Evolutionary conservation across 2,797 vertebrate genomes (phyloP).

Genomic region (Oryzias dopingdopingensis): DNA sequence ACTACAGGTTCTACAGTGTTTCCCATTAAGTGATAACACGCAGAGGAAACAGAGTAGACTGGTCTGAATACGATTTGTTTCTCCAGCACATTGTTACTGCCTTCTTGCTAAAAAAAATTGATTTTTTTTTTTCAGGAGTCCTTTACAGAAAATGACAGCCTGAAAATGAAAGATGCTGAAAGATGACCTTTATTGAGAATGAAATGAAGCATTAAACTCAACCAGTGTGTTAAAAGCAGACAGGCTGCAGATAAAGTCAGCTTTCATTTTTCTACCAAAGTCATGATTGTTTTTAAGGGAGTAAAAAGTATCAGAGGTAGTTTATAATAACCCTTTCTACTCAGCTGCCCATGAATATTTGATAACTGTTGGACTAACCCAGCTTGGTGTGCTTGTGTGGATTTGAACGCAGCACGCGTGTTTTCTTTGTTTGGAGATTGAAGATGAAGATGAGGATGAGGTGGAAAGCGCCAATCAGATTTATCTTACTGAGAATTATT

Average conservation of each 20-base stretch:
- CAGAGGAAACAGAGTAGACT: neutral
- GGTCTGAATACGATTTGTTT: neutral
- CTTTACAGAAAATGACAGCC: constrained; percentile 17
- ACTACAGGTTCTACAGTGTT: no score
- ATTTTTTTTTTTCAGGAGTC: constrained; percentile 10
- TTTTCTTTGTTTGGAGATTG: constrained; percentile 53
- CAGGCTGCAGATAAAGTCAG: constrained; percentile 2
- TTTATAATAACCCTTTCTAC: constrained; percentile 51
- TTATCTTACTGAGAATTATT: neutral
- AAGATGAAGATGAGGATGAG: constrained; percentile 16
- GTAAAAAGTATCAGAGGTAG: constrained; percentile 13
- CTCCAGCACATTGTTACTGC: neutral
- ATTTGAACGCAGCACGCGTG: constrained; percentile 8
- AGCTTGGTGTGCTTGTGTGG: constrained; percentile 18
- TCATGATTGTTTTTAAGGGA: neutral
- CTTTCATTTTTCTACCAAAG: constrained; percentile 12
- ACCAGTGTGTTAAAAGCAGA: constrained; percentile 17
- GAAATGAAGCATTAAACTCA: constrained; percentile 25
- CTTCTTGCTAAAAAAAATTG: constrained; percentile 3
- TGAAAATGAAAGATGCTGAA: constrained; percentile 21
- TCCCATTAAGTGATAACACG: no score
- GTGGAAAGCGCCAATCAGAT: constrained; percentile 17
- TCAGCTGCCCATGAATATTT: constrained; percentile 60
- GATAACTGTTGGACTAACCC: constrained; percentile 31
- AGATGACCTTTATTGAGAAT: constrained; percentile 49